Base-by-base conservation (phyloP, 64 coral and sea anemone species). In the Orbicella faveolata region DNA sequence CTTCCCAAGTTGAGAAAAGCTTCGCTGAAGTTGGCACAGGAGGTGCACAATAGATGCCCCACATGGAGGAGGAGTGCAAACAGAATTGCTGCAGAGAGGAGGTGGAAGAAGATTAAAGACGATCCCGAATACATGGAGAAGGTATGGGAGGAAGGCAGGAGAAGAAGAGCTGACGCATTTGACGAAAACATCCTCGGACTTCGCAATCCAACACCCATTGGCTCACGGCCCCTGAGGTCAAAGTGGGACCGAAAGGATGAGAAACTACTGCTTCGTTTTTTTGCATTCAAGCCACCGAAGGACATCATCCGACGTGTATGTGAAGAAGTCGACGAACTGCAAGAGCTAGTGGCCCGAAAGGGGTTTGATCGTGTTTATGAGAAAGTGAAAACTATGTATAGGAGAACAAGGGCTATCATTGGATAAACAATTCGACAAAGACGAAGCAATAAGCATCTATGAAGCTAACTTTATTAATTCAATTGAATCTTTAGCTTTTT, bases 331-430 rank as follows among this genome's bases (percentile, higher is more conserved):
- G 30, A 81, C 6, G 79, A 81, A 19, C 79, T 81, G 6, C 12
- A 81, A 25, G 16, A 35, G 34, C 21, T 81, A 14, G 12, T 81
- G 55, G 61, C 6, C 15, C 61, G 20, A 17, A 30, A 34, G 2
- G 26, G 79, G 4, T 36, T 81, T 35, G 54, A 62, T 1, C 52
- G 79, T 3, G 30, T 53, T 12, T 81, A 81, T 8, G 79, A 81
- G 19, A 81, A 81, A 63, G 79, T 81, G 5, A 81, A 81, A 54
- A 81, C 23, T 14, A 11, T 81, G 18, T 81, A 59, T 26, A 33
- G 33, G 17, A 61, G 21, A 34, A 81, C 55, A 1, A 59, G 55
- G 55, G 55, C 10, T 16, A 14, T 59, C 1, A 59, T 62, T 30
- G 16, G 30, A 77, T 81, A 8, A 61, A 35, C 19, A 4, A 9